Evolutionary conservation across 2,113 vertebrate genomes (phyloP).

Genomic region (Archocentrus centrarchus): DNA sequence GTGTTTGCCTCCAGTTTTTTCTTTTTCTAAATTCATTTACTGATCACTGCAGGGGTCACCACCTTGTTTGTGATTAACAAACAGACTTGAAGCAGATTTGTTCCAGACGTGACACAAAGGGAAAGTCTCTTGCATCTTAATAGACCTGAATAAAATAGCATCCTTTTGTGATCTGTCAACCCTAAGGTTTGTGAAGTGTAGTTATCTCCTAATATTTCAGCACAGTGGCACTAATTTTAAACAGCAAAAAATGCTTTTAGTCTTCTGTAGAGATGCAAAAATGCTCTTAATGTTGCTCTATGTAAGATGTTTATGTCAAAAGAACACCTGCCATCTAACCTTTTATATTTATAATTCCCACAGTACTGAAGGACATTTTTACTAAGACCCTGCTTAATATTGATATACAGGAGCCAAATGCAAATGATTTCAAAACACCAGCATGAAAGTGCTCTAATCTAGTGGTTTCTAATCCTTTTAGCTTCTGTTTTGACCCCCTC

Average conservation of each 20-base stretch:
- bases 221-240: slow-evolving; percentile 22
- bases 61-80: slow-evolving; percentile 20
- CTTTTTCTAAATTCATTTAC: slow-evolving; percentile 19
- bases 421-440: neutral
- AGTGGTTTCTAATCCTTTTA: neutral
- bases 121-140: neutral
- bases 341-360: slow-evolving; percentile 31
- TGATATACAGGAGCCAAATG: neutral
- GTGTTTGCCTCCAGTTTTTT: slow-evolving; percentile 16
- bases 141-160: slow-evolving; percentile 20
- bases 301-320: slow-evolving; percentile 17
- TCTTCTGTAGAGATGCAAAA: slow-evolving; percentile 24
- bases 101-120: slow-evolving; percentile 29
- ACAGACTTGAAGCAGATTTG: neutral
- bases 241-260: slow-evolving; percentile 42
- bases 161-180: slow-evolving; percentile 21
- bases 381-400: slow-evolving; percentile 4
- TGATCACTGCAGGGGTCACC: slow-evolving; percentile 24
- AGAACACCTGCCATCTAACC: slow-evolving; percentile 18
- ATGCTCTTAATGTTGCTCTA: slow-evolving; percentile 25
- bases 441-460: neutral
- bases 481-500: neutral
- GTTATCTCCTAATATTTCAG: slow-evolving; percentile 42
- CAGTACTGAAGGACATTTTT: neutral
- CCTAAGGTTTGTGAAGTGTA: slow-evolving; percentile 15